Base-by-base conservation (phyloP, 2,797 vertebrate genomes). In the Periparus ater region DNA sequence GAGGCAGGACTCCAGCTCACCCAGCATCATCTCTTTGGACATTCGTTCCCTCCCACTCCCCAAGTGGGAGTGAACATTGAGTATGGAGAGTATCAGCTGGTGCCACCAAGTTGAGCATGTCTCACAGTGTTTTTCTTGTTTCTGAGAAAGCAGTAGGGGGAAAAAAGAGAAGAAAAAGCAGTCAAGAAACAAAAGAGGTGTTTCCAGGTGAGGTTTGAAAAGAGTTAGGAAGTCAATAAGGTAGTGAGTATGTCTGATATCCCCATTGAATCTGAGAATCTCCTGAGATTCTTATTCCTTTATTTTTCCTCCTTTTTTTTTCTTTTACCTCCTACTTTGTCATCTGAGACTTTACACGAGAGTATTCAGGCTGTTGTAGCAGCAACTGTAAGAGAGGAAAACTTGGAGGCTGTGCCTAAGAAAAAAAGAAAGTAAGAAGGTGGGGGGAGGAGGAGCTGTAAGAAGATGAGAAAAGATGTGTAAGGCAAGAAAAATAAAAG, bases 281-380 rank as follows among this genome's bases (percentile, higher is more conserved):
- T 50, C 60, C 57, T 65, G 67, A 89, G 16, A n/a, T 74, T 85
- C 45, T 57, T 76, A n/a, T 71, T 60, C 26, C 36, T 76, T 67
- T 17, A 12, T n/a, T 17, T 3, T 0, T 0, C 1, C 3, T 0
- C 2, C 1, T 4, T 4, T 51, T 73, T 91, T 79, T 92, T 32
- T 1, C 6, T 48, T 74, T 55, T 67, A 16, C 26, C 23, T 91
- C 55, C 13, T 91, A 44, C 53, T 90, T 92, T 76, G 57, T 86
- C 38, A 61, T 88, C 53, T 71, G 47, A 76, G 65, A 53, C n/a
- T 87, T 89, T 82, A 51, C 57, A 77, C 25, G 20, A 45, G 36
- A 36, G n/a, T 78, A 76, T 81, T 90, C 71, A 77, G 74, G 34
- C 74, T 82, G 48, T 47, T 80, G 54, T 54, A 90, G 38, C 53